Evolutionary conservation across 2,113 vertebrate genomes (phyloP).

Genomic region (Clarias magur): DNA sequence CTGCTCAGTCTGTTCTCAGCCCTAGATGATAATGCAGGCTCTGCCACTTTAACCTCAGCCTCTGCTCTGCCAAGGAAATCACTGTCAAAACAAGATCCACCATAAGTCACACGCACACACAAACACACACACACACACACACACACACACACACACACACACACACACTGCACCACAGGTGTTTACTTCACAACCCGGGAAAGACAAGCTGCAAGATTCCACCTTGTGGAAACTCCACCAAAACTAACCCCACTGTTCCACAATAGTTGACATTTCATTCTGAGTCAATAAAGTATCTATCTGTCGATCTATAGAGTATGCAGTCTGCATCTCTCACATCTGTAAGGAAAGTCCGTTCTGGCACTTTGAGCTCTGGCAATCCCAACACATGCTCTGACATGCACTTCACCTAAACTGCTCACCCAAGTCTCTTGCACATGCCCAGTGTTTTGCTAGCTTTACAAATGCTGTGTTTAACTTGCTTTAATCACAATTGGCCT

Average conservation of each 20-base stretch:
- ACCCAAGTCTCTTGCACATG: background rate
- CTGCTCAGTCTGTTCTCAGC: conserved; percentile 8
- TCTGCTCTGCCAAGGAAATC: conserved; percentile 48
- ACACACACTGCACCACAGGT: conserved; percentile 25
- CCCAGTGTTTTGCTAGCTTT: conserved; percentile 22
- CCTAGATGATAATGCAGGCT: conserved; percentile 30
- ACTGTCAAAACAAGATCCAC: conserved; percentile 51
- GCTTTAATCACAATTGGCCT: conserved; percentile 9
- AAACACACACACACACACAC: conserved; percentile 33
- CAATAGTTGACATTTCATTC: too few species aligned
- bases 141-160: background rate
- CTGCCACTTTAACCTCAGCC: conserved; percentile 39
- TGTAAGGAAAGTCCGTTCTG: background rate
- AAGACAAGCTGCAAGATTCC: conserved; percentile 14
- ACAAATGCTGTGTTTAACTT: conserved; percentile 7
- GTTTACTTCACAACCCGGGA: conserved; percentile 31
- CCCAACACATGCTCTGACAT: background rate
- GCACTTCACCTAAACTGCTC: conserved; percentile 1
- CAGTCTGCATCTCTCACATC: conserved; percentile 22
- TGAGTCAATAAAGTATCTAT: too few species aligned
- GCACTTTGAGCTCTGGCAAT: conserved; percentile 6
- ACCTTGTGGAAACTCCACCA: conserved; percentile 1
- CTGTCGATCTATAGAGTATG: background rate
- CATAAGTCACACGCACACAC: conserved; percentile 13
- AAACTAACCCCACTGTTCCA: conserved; percentile 38